Evolutionary conservation across 2,888 invertebrate species (phyloP).

Genomic region (Lucinisca nassula): DNA sequence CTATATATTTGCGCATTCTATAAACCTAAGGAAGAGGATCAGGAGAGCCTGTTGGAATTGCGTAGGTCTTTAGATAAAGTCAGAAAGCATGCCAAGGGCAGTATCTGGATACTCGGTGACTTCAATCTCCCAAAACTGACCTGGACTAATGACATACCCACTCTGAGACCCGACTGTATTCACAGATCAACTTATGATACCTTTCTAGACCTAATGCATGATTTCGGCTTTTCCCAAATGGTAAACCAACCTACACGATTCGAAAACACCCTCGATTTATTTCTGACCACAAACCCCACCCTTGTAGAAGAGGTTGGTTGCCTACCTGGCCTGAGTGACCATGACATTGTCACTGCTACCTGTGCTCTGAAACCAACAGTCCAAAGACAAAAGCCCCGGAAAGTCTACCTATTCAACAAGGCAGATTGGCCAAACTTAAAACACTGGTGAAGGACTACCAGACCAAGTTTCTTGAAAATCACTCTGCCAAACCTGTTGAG

Average conservation of each 20-base stretch:
- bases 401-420: too few species aligned
- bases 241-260: background rate
- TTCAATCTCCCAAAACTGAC: background rate
- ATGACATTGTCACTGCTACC: too few species aligned
- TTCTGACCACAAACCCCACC: too few species aligned
- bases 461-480: too few species aligned
- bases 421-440: too few species aligned
- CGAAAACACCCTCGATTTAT: background rate
- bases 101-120: constrained; percentile 2
- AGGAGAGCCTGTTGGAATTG: background rate
- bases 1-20: background rate
- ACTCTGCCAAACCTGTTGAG: too few species aligned
- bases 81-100: background rate
- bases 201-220: background rate
- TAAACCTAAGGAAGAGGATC: background rate
- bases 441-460: too few species aligned
- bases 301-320: too few species aligned
- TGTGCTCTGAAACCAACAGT: too few species aligned
- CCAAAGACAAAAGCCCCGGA: too few species aligned
- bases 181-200: background rate
- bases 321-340: too few species aligned
- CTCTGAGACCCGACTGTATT: background rate
- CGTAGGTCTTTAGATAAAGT: background rate
- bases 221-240: background rate
- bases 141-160: background rate